Base-by-base conservation (phyloP, 2,113 vertebrate genomes). In the Monarcha castaneiventris region DNA sequence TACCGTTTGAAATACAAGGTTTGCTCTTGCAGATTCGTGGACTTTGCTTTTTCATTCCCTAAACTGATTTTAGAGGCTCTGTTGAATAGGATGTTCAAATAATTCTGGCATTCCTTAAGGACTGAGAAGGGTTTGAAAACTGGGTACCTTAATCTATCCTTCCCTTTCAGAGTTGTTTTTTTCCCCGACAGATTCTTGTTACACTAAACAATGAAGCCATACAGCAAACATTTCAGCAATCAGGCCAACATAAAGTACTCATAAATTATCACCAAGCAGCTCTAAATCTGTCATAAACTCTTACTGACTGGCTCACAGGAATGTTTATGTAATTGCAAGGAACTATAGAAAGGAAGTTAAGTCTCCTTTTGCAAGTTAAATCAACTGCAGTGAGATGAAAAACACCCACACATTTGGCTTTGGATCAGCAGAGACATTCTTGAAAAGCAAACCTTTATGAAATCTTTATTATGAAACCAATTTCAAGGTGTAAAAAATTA, bases 251-350 rank as follows among this genome's bases (percentile, higher is more conserved):
- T 82, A 72, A 80, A 92, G 62, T 85, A 68, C 66, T 89, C 92
- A 93, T 95, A 95, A 92, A 89, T 96, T 96, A 89, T 64, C 94
- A 94, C 93, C 44, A 92, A 73, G 74, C 80, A 96, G 91, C 62
- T 91, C 94, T 81, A 94, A 92, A 96, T 95, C 91, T 95, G 93
- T 94, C 96, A 87, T 35, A 93, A 92, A 41, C 78, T 87, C 73
- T 91, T 91, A 94, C 86, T 41, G 80, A 44, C 80, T 95, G 76
- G 52, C 74, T 95, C 66, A 68, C 73, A 95, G 73, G 41, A 89
- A 84, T 94, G 94, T 91, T 97, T 92, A 96, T 94, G 66, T 94
- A 95, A 97, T 84, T 78, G 59, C 80, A 74, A 80, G 62, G 84
- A 95, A 80, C 90, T 80, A 62, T 26, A 55, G 78, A 93, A 58